A percentile compares a stretch with the other conserved stretches of the same genome.
These are phyloP conservation scores for Apotomis capreana DNA, from an alignment of 2,888 invertebrate genomes.

Conservation along the genomic window DNA sequence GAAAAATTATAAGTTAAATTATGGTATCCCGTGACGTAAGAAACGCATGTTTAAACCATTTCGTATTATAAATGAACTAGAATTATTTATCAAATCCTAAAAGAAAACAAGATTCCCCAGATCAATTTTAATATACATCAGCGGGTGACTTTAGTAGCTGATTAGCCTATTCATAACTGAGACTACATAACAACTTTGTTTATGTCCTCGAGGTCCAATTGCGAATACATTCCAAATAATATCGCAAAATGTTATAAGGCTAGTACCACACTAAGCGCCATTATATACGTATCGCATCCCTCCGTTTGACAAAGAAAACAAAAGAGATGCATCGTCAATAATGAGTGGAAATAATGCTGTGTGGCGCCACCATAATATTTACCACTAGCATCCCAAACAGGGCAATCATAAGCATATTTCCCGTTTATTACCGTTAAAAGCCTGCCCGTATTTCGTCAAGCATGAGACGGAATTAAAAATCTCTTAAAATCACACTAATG, in stretches of 20 bases:
- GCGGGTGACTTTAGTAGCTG: conserved; percentile 9
- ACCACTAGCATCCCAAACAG: background rate
- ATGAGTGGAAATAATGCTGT: too few relatives aligned
- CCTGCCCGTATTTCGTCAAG: background rate
- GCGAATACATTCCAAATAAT: background rate
- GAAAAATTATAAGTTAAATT: too few relatives aligned
- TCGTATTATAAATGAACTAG: background rate
- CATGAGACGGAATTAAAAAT: background rate
- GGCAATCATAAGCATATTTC: background rate
- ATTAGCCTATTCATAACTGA: conserved; percentile 16
- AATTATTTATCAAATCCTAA: too few relatives aligned
- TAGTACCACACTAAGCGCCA: too few relatives aligned
- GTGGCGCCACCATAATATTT: background rate
- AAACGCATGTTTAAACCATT: background rate
- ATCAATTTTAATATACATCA: conserved; percentile 3
- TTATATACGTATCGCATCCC: too few relatives aligned
- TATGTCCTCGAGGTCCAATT: conserved; percentile 1
- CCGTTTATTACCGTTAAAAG: background rate
- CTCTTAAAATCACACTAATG: background rate
- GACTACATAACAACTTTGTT: conserved; percentile 26
- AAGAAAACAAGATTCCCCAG: background rate
- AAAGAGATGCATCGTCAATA: too few relatives aligned
- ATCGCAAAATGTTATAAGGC: background rate
- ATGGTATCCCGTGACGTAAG: too few relatives aligned
- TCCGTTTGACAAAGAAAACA: too few relatives aligned